Evolutionary conservation across 2,113 vertebrate genomes (phyloP).

Genomic region (Ia io): DNA sequence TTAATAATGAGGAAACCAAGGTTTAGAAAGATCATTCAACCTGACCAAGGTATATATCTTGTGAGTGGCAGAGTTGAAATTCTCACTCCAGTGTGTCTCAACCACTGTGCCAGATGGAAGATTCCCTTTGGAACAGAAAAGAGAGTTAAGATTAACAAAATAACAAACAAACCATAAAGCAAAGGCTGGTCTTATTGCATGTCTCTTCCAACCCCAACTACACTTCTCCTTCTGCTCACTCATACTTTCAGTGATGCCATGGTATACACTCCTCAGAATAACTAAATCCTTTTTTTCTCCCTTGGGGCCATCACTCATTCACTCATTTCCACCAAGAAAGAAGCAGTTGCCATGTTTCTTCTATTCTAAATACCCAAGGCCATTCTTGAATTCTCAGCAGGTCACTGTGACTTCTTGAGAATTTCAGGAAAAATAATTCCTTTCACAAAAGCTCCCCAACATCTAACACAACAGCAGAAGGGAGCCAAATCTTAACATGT

Average conservation of each 20-base stretch:
- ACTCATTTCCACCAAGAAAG: neutral
- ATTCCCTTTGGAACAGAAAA: neutral
- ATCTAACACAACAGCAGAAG: neutral
- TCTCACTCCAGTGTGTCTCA: neutral
- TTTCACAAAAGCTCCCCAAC: neutral
- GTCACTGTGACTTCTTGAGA: conserved; percentile 17
- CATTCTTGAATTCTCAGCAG: neutral
- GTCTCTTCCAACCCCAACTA: neutral
- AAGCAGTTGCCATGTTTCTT: neutral
- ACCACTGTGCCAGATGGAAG: neutral
- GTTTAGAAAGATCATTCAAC: neutral
- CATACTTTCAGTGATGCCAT: neutral
- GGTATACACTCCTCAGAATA: neutral
- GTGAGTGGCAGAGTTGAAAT: neutral
- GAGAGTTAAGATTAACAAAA: neutral
- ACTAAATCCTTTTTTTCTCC: neutral
- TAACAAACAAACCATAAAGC: neutral
- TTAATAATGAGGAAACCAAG: neutral
- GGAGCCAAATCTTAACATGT: neutral
- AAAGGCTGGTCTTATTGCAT: neutral
- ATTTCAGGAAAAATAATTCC: neutral
- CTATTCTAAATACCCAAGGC: neutral
- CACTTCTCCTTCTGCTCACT: neutral
- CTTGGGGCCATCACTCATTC: neutral
- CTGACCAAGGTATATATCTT: neutral